Base-by-base conservation (phyloP, 2,888 invertebrate species). In the Cosmopolites sordidus region DNA sequence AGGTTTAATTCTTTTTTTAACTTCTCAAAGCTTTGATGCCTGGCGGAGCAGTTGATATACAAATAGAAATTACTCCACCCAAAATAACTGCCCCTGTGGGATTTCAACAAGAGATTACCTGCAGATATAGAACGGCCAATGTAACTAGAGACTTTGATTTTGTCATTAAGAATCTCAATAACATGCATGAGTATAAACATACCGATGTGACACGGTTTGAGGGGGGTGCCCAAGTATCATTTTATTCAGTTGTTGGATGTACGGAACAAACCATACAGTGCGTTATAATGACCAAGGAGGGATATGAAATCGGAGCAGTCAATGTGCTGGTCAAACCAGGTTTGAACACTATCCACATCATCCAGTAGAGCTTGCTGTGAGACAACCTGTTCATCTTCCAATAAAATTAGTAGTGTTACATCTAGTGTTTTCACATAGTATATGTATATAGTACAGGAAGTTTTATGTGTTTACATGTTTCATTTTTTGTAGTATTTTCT, bases 41-140 rank as follows among this genome's bases (percentile, higher is more conserved):
- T 6, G 33, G 5, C 12, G n/a, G 30, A 17, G 41, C 41, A 17
- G 27, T 22, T 16, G 40, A 46, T 6, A 8, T 62, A 42, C 61
- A 61, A 58, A 58, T 79, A 72, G 75, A 76, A 68, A 69, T 79
- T 65, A 73, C 68, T 51, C 80, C 80, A 27, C 69, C 75, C 61
- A 71, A 69, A 59, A 73, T 74, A 45, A 63, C 65, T 40, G 73
- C 73, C 39, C 66, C 72, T 38, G 68, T 73, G 38, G 74, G 76
- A 52, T 66, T 70, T 42, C 59, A 66, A 58, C 72, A 78, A 54
- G 63, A 62, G 56, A 76, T 80, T 66, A 73, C 70, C 56, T 81
- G 80, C 70, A 76, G 74, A 55, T 80, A 78, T 67, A 66, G 73
- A 53, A 75, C 43, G 15, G 18, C 42, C 29, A 50, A 75, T 61